These are phyloP conservation scores for Acrobasis suavella DNA, from an alignment of 2,888 invertebrate genomes.

Conservation along the genomic window DNA sequence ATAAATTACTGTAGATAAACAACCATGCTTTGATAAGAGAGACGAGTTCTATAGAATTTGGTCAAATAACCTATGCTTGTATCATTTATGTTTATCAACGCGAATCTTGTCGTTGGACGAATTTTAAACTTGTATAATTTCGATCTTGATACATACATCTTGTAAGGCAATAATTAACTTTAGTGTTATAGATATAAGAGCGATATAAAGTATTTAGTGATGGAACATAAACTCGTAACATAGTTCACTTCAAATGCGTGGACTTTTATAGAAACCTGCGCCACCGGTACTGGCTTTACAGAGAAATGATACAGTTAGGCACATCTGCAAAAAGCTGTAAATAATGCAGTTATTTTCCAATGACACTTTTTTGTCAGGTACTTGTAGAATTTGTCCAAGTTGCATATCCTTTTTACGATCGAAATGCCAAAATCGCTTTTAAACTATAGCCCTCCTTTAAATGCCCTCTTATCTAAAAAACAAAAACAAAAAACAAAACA, in stretches of 20 bases:
- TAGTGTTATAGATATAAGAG: not conserved
- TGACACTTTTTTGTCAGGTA: not conserved
- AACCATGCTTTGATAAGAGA: constrained; percentile 7
- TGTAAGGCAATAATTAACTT: not conserved
- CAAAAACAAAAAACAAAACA: too few species aligned
- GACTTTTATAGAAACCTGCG: constrained; percentile 45
- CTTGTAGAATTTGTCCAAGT: too few species aligned
- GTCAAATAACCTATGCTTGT: constrained; percentile 3
- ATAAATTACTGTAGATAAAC: not conserved
- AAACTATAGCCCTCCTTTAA: too few species aligned
- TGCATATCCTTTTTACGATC: too few species aligned
- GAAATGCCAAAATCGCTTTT: too few species aligned
- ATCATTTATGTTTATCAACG: constrained; percentile 7
- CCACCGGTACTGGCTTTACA: constrained; percentile 49
- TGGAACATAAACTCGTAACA: constrained; percentile 25
- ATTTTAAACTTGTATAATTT: not conserved
- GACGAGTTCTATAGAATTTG: not conserved
- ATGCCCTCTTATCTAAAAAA: too few species aligned
- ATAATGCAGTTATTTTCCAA: not conserved
- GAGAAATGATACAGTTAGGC: constrained; percentile 36
- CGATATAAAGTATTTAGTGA: constrained; percentile 9
- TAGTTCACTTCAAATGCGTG: constrained; percentile 25
- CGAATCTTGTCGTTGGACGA: constrained; percentile 6
- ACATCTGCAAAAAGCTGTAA: not conserved
- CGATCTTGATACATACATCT: constrained; percentile 8